Evolutionary conservation across 2,113 vertebrate genomes (phyloP), one percentile per base, ranked within the genome.

Genomic region (Leucopsar rothschildi): DNA sequence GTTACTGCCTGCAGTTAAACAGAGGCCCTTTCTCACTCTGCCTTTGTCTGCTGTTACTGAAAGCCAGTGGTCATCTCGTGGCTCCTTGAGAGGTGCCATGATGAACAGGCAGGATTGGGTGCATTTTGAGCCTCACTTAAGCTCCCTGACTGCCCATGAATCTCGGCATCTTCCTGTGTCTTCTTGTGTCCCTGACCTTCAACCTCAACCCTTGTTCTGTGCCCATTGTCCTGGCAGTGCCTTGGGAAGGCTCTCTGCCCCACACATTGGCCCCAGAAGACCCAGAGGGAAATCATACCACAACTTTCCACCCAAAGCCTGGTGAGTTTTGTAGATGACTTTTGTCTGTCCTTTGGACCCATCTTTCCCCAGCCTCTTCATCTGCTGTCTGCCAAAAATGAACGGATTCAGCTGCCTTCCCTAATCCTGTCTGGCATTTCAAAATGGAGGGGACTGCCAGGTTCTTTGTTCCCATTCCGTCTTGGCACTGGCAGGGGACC

Each of bases 401-500:
- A 95, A 81, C 73, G 12, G 86, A 88, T 96, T 97, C 94, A 96
- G 92, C 88, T 95, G 90, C 92, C 59, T 95, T 66, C 82, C 53
- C 44, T 89, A 80, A 96, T 93, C 90, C 88, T 77, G 90, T 90
- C 91, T 96, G 96, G 93, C 96, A 87, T 97, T 95, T 96, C 90
- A 95, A 92, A 97, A 92, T 95, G 93, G 86, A 95, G 92, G 56
- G 37, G 63, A 91, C 49, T 97, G 96, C 96, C 96, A 95, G 95
- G 68, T 82, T 95, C 95, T 97, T 97, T 97, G 95, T 97, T 96
- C 92, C 37, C 5, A 9, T 91, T 94, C 96, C 85, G 59, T 96
- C 84, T 93, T 93, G 85, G 94, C 93, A 92, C 66, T 96, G 95
- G 80, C 70, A 91, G 84, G 90, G 92, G 68, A 96, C 95, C 86